Percentiles rank a stretch among this genome's conserved stretches.
Evolutionary conservation across 23 tunicate genomes (phyloP).

Genomic region (Trididemnum miniatum): DNA sequence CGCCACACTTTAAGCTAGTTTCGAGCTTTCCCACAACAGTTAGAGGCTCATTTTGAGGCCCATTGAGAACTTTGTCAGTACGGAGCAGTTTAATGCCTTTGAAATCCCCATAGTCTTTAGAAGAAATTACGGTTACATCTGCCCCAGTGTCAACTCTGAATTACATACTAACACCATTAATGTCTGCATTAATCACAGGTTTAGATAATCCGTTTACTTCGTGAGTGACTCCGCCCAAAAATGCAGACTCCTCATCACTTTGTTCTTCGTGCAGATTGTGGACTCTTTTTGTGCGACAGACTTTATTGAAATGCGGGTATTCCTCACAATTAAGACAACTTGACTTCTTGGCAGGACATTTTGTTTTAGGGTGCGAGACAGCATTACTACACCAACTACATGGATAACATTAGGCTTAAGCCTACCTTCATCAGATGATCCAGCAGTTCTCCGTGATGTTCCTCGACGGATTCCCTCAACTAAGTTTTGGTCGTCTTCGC

Average conservation of each 20-base stretch:
- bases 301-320: background rate
- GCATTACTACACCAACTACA: background rate
- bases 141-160: constrained; percentile 39
- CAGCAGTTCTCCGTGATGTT: background rate
- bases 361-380: background rate
- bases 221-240: background rate
- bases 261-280: background rate
- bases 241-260: background rate
- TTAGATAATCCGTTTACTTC: background rate
- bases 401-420: too few relatives aligned
- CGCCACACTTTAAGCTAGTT: background rate
- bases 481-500: background rate
- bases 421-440: too few relatives aligned
- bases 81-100: background rate
- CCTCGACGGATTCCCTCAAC: background rate
- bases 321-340: background rate
- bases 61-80: background rate
- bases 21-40: constrained; percentile 1
- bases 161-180: background rate
- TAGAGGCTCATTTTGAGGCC: background rate
- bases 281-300: background rate
- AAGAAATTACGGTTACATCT: constrained; percentile 23
- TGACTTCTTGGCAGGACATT: background rate
- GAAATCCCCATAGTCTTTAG: background rate
- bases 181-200: background rate